A percentile compares a stretch with the other conserved stretches of the same genome.
These are phyloP conservation scores for Ptilorrhoa leucosticta DNA, from an alignment of 2,113 vertebrate genomes.

Conservation along the genomic window DNA sequence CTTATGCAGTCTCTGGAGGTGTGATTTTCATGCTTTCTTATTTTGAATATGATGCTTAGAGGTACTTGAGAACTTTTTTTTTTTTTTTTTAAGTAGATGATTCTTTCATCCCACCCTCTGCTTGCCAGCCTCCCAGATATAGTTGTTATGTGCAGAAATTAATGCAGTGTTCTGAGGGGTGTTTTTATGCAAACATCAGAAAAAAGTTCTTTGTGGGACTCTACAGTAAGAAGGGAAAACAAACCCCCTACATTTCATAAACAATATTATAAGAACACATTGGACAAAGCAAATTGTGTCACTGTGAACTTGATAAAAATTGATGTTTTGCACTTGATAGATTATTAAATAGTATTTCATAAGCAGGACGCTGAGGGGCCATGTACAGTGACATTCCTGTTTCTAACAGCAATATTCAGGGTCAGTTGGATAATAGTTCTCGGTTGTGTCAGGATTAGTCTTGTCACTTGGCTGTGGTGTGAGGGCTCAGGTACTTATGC, in stretches of 20 bases:
- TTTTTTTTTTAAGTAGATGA: neutral
- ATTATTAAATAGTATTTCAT: neutral
- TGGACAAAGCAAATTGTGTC: neutral
- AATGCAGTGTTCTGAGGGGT: neutral
- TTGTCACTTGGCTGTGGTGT: neutral
- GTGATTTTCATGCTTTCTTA: neutral
- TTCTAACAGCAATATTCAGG: neutral
- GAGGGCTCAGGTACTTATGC: neutral
- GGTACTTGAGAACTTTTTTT: neutral
- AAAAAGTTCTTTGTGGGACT: neutral
- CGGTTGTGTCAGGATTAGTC: neutral
- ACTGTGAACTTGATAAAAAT: neutral
- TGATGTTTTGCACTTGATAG: neutral
- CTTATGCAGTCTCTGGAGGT: neutral
- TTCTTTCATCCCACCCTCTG: neutral
- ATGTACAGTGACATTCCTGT: accelerated
- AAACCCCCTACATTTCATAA: neutral
- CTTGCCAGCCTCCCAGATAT: neutral
- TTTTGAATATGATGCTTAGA: neutral
- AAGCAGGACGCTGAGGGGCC: neutral
- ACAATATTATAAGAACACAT: neutral
- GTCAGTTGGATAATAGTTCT: neutral
- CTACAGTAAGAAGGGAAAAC: neutral
- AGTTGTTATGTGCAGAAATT: neutral
- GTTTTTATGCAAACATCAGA: neutral